These are phyloP conservation scores for Equus quagga DNA, from an alignment of 2,113 vertebrate genomes.

Conservation along the genomic window DNA sequence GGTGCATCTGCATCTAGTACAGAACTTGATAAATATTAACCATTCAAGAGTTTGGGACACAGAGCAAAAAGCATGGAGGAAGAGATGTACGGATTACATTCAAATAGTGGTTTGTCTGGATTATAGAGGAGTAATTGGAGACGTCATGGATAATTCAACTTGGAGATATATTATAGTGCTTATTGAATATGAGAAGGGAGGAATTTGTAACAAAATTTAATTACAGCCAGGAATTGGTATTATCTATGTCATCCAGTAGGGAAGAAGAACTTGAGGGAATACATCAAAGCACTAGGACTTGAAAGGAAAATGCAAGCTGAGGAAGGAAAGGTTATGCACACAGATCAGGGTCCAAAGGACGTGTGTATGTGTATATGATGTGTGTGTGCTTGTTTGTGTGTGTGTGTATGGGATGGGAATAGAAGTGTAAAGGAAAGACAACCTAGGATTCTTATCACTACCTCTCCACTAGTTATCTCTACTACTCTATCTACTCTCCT, in stretches of 20 bases:
- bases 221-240: conserved; percentile 21
- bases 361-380: too few species aligned
- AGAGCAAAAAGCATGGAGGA: background rate
- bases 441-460: background rate
- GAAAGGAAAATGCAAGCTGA: background rate
- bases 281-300: background rate
- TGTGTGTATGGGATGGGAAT: background rate
- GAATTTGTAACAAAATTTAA: conserved; percentile 46
- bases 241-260: background rate
- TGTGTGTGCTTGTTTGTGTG: background rate
- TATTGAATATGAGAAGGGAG: conserved; percentile 4
- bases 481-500: too few species aligned
- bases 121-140: background rate
- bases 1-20: background rate
- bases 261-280: background rate
- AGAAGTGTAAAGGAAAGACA: background rate
- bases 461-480: too few species aligned
- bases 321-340: background rate
- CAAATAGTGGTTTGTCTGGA: background rate
- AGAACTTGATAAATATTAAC: background rate
- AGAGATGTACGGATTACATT: background rate
- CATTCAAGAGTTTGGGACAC: background rate
- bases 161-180: background rate
- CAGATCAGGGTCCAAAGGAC: background rate
- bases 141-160: conserved; percentile 11